These are phyloP conservation scores for Serinus canaria DNA, from an alignment of 2,113 vertebrate species.

Conservation along the genomic window DNA sequence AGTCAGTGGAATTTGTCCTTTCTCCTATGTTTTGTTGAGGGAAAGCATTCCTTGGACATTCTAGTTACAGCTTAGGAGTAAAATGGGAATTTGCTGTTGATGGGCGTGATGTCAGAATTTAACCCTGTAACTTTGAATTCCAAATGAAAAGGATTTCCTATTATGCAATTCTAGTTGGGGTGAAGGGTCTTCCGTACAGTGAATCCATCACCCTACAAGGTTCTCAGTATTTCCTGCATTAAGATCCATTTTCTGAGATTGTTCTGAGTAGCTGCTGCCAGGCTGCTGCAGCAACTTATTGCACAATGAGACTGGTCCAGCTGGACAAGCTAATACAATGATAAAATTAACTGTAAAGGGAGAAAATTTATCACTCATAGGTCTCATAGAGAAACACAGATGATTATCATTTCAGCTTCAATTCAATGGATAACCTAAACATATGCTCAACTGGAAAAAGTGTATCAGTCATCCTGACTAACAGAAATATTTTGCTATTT, in stretches of 20 bases:
- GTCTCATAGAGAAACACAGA: background rate
- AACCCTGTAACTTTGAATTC: background rate
- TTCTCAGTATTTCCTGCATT: background rate
- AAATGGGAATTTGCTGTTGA: background rate
- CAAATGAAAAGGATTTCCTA: background rate
- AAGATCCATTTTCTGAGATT: background rate
- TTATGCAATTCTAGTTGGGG: background rate
- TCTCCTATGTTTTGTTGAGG: background rate
- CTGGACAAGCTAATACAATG: background rate
- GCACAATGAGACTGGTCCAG: background rate
- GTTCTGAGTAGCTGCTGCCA: conserved; percentile 1
- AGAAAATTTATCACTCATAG: background rate
- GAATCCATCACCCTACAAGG: background rate
- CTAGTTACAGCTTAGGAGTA: background rate
- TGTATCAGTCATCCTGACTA: background rate
- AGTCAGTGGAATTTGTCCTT: background rate
- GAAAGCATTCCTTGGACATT: background rate
- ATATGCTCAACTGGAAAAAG: background rate
- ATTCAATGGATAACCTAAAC: background rate
- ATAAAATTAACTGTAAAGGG: background rate
- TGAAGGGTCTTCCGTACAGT: background rate
- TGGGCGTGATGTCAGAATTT: background rate
- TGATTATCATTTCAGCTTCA: background rate
- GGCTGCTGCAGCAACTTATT: background rate
- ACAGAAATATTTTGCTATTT: background rate